Evolutionary conservation across 2,797 vertebrate genomes (phyloP).

Genomic region (Cygnus olor): DNA sequence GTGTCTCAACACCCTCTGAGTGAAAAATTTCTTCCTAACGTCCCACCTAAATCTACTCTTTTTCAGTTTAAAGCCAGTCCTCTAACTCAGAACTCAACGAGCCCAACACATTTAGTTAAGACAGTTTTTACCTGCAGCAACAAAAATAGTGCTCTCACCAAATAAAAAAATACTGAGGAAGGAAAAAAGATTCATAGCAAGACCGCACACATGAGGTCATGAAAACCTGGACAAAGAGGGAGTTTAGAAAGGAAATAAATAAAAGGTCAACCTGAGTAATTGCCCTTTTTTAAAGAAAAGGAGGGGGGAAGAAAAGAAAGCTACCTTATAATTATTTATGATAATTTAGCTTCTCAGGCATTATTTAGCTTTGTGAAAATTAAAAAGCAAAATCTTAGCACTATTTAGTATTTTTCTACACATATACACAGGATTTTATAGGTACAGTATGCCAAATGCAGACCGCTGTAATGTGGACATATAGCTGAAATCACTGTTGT

Average conservation of each 20-base stretch:
- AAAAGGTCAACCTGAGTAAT: background rate
- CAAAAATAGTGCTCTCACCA: background rate
- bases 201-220: background rate
- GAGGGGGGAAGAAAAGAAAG: background rate
- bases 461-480: background rate
- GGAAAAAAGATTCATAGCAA: background rate
- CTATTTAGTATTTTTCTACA: background rate
- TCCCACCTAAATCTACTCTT: too few relatives aligned
- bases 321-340: background rate
- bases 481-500: background rate
- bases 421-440: background rate
- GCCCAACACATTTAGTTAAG: background rate
- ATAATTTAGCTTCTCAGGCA: background rate
- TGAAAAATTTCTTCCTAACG: too few relatives aligned
- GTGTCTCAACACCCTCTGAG: too few relatives aligned
- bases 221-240: background rate
- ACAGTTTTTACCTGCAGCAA: background rate
- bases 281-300: background rate
- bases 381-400: background rate
- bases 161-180: background rate
- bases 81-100: background rate
- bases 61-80: too few relatives aligned
- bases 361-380: background rate
- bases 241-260: background rate
- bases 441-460: background rate